These are phyloP conservation scores for Otocyon megalotis DNA, from an alignment of 2,113 vertebrate species.

Conservation along the genomic window DNA sequence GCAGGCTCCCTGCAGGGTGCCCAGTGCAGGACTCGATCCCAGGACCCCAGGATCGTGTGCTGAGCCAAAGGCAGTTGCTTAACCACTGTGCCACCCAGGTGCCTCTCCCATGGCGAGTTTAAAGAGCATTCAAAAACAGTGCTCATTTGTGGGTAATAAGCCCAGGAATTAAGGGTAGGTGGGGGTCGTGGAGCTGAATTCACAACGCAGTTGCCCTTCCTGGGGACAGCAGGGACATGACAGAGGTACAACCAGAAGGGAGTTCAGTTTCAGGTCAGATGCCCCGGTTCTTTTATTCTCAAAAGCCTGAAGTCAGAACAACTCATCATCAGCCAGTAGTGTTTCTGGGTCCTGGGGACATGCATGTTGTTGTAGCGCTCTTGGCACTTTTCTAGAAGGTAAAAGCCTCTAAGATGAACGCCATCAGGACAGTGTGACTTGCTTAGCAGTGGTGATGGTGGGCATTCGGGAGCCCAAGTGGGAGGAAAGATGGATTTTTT, in stretches of 20 bases:
- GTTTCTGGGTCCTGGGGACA: not conserved
- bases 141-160: accelerated
- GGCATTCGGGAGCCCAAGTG: accelerated
- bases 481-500: not conserved
- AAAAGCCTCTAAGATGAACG: not conserved
- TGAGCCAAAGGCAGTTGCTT: too few relatives aligned
- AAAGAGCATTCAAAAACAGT: accelerated
- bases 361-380: accelerated
- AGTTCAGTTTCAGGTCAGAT: accelerated
- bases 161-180: not conserved
- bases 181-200: accelerated
- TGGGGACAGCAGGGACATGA: accelerated
- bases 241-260: accelerated
- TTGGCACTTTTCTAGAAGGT: accelerated
- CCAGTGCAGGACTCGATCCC: too few relatives aligned
- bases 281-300: not conserved
- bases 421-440: accelerated
- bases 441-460: accelerated
- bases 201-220: not conserved
- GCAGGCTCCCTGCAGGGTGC: too few relatives aligned
- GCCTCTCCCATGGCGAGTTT: accelerated
- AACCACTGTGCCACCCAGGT: too few relatives aligned
- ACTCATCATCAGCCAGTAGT: accelerated
- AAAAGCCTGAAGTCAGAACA: accelerated
- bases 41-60: too few relatives aligned